A percentile compares a stretch with the other conserved stretches of the same genome.
Evolutionary conservation across 2,113 vertebrate genomes (phyloP).

Genomic region (Emydocephalus ijimae): DNA sequence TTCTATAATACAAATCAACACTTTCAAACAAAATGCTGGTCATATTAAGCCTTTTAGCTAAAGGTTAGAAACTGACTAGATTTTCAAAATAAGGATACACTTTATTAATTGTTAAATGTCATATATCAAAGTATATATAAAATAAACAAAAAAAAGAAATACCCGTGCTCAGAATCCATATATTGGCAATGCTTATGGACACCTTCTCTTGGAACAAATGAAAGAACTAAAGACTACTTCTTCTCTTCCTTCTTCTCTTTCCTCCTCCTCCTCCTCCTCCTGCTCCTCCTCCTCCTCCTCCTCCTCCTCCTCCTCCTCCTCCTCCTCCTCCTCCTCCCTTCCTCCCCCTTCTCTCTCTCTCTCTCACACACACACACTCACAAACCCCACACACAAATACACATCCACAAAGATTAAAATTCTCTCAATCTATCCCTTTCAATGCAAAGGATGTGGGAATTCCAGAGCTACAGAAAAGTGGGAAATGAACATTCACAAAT

Average conservation of each 20-base stretch:
- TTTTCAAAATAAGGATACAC: not conserved
- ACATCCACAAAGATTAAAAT: not conserved
- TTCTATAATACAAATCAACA: not conserved
- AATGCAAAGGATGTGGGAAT: not conserved
- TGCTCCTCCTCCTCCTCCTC: no score
- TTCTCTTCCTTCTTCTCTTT: no score
- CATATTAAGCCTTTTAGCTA: not conserved
- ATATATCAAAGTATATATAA: not conserved
- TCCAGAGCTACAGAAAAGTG: not conserved
- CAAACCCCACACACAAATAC: no score
- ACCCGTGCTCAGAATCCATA: not conserved
- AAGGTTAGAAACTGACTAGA: not conserved
- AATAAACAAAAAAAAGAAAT: not conserved
- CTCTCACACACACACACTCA: no score
- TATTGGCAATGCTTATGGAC: not conserved
- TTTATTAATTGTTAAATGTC: constrained; percentile 7
- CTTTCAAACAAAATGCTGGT: not conserved
- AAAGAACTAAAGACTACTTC: no score
- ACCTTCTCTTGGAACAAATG: not conserved
- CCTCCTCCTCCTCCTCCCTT: no score
- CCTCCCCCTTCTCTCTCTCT: no score
- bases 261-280: no score
- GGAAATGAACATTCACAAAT: not conserved
- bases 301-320: no score
- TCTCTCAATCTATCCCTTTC: not conserved